Evolutionary conservation across 2,113 vertebrate species (phyloP), one percentile per base, ranked within the genome.

Genomic region (Acrocephalus arundinaceus): DNA sequence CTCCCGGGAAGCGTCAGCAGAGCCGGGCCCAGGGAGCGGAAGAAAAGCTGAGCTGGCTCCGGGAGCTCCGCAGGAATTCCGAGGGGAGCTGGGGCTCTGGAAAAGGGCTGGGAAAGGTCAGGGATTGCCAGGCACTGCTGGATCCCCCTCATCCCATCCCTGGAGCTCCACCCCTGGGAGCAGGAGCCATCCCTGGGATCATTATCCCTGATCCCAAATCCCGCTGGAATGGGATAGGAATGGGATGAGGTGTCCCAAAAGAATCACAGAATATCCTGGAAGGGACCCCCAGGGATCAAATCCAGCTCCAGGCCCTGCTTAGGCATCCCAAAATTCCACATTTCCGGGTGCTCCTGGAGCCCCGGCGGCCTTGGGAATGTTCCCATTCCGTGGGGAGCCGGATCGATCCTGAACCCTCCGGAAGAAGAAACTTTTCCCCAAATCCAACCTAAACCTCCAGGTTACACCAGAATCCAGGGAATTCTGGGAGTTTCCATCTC

Each of bases 141-240:
- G 16, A 77, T 20, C 12, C 10, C 20, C 2, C 33, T 27, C 31
- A 45, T 31, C 54, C 31, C 49, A 12, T 15, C 51, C 22, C 35
- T 2, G 4, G 20, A 17, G 15, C 31, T 28, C 41, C 54, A 58
- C 35, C 54, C 72, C 33, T 1, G 31, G 31, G 54, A 46, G 10
- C 43, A 0, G 9, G 73, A 61, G 27, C 12, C 8, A 48, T 10
- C 19, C 24, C 72, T 75, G 33, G 35, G 57, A 28, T 59, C 1
- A 0, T 59, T 7, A 23, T 19, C 54, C 66, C 30, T 3, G 45
- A 43, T 18, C 5, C 19, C 66, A 61, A 83, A 61, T 35, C 37
- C 45, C 0, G 0, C 67, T 16, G 55, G 21, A 35, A 5, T 7
- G 0, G 13, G 43, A 11, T 2, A 2, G 41, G 43, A 45, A 18